Evolutionary conservation across 2,888 invertebrate genomes (phyloP).

Genomic region (Proisotoma minuta): DNA sequence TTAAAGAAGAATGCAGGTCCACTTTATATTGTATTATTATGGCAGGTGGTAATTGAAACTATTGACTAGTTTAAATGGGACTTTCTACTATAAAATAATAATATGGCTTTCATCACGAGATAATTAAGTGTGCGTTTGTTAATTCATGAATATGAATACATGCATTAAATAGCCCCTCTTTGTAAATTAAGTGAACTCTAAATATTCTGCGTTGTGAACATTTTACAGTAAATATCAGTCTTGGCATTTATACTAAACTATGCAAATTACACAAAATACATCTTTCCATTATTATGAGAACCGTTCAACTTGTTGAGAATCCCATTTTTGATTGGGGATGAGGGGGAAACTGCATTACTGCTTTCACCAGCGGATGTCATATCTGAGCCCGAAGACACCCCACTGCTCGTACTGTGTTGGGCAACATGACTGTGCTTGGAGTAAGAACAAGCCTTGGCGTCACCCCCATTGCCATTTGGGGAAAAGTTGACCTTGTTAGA

Average conservation of each 20-base stretch:
- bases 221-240: too few relatives aligned
- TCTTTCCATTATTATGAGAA: slow-evolving; percentile 2
- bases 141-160: too few relatives aligned
- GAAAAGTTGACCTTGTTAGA: not conserved
- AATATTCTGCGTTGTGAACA: too few relatives aligned
- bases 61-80: not conserved
- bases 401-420: slow-evolving; percentile 35
- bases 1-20: too few relatives aligned
- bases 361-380: slow-evolving; percentile 21
- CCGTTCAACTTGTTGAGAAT: slow-evolving; percentile 9
- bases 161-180: too few relatives aligned
- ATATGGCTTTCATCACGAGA: too few relatives aligned
- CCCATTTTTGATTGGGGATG: slow-evolving; percentile 12
- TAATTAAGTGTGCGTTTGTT: too few relatives aligned
- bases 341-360: slow-evolving; percentile 10
- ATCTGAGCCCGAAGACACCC: slow-evolving; percentile 37
- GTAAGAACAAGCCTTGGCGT: not conserved
- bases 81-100: too few relatives aligned
- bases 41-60: too few relatives aligned
- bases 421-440: slow-evolving; percentile 24
- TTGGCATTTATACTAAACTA: too few relatives aligned
- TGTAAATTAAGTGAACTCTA: too few relatives aligned
- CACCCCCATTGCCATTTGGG: not conserved
- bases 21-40: too few relatives aligned
- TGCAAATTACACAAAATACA: slow-evolving; percentile 15